A percentile compares a stretch with the other conserved stretches of the same genome.
These are phyloP conservation scores for Stenopsyche tienmushanensis DNA, from an alignment of 1,140 invertebrate genomes.

Conservation along the genomic window DNA sequence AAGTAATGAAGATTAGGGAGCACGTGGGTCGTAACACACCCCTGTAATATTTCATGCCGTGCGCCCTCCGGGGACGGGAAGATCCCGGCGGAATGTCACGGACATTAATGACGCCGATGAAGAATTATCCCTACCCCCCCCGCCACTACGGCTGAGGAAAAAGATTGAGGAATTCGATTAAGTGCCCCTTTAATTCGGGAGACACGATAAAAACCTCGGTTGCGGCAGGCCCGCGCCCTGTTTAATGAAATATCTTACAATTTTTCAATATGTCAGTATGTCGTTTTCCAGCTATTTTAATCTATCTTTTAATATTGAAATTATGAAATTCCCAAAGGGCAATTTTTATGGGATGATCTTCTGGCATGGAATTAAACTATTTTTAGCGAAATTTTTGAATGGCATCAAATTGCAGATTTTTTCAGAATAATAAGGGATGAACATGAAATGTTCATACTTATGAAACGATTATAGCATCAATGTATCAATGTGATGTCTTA, in stretches of 20 bases:
- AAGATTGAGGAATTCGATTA: conserved; percentile 20
- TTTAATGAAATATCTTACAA: conserved; percentile 17
- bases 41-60: not conserved
- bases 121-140: conserved; percentile 18
- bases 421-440: too few relatives aligned
- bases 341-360: too few relatives aligned
- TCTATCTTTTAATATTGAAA: too few relatives aligned
- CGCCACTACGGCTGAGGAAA: not conserved
- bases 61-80: not conserved
- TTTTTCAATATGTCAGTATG: conserved; percentile 8
- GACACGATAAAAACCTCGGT: not conserved
- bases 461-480: too few relatives aligned
- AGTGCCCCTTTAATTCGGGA: conserved; percentile 8
- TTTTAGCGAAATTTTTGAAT: too few relatives aligned
- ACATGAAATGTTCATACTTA: too few relatives aligned
- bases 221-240: not conserved
- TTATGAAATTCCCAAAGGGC: too few relatives aligned
- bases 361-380: too few relatives aligned
- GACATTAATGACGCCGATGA: conserved; percentile 12
- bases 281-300: not conserved
- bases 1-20: not conserved
- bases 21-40: too few relatives aligned
- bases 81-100: not conserved
- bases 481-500: too few relatives aligned
- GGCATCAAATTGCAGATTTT: too few relatives aligned